Evolutionary conservation across 2,888 invertebrate species (phyloP).

Genomic region (Nephrotoma guestfalica): DNA sequence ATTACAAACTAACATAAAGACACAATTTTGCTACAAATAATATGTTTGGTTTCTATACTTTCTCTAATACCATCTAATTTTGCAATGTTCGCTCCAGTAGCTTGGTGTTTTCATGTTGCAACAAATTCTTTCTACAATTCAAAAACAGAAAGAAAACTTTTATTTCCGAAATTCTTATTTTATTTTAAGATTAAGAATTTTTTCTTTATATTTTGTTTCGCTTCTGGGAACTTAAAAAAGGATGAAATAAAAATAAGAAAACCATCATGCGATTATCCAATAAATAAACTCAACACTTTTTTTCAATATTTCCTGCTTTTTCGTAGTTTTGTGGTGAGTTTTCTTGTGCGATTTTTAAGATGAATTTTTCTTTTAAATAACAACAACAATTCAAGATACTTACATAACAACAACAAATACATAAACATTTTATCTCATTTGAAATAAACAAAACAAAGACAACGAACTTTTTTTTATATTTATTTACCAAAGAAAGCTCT

Average conservation of each 20-base stretch:
- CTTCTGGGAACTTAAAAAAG: neutral
- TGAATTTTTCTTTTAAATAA: neutral
- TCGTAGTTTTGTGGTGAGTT: neutral
- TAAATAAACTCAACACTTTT: constrained; percentile 2
- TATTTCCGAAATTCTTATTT: neutral
- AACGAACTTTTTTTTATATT: neutral
- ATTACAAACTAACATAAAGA: too few species aligned
- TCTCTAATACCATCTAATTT: neutral
- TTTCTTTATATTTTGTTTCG: neutral
- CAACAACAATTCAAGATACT: neutral
- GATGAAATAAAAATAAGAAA: neutral
- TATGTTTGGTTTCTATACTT: too few species aligned
- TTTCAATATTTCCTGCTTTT: neutral
- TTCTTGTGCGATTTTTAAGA: neutral
- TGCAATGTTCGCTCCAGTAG: neutral
- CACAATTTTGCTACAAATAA: too few species aligned
- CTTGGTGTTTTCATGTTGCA: neutral
- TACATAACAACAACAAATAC: neutral
- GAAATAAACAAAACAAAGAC: neutral
- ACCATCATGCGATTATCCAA: constrained; percentile 3
- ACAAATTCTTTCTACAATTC: neutral
- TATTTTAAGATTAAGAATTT: neutral
- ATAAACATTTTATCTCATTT: neutral
- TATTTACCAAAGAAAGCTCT: neutral
- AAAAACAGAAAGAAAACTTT: neutral